Evolutionary conservation across 2,888 invertebrate species (phyloP), one percentile per base, ranked within the genome.

Genomic region (Calephelis perditalis): DNA sequence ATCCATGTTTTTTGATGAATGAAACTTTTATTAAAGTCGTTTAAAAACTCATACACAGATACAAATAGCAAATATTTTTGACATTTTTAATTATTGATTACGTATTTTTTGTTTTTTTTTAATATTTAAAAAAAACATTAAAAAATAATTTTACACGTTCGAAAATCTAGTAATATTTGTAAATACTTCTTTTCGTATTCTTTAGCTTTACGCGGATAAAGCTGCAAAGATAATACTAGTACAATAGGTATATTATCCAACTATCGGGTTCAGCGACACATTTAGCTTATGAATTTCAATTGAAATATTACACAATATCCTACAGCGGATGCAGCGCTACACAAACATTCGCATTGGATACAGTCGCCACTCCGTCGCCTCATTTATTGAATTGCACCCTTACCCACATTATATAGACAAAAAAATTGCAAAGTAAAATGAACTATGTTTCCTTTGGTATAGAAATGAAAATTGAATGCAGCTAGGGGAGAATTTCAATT

Each of bases 381-480:
- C 62, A 36, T 67, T 68, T 70, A 71, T 69, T 68, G 70, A 66
- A 71, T 69, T 64, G 62, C 65, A 67, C 65, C 66, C 67, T 63
- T 63, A 62, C 64, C 44, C 61, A 47, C 46, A 36, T 46, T 47
- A 55, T 44, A 45, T 15, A 36, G 11, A 56, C 12, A 12, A 7
- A 11, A n/a, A 11, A 11, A 9, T 8, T 15, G 8, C 4, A 40
- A 15, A n/a, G 46, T 8, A 47, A 45, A 60, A 56, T 37, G 40
- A 56, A 47, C 56, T n/a, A 37, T 60, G 40, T 8, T 26, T 5
- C n/a, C 0, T 37, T 7, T 0, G 0, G 0, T 0, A 56, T 45
- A 47, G n/a, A 46, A 36, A n/a, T 37, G 12, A 36, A 15, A 55
- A 15, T 59, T 46, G 36, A 45, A 26, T 36, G 45, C 15, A 12